Evolutionary conservation across 1,140 invertebrate species (phyloP).

Genomic region (Penaeus chinensis): DNA sequence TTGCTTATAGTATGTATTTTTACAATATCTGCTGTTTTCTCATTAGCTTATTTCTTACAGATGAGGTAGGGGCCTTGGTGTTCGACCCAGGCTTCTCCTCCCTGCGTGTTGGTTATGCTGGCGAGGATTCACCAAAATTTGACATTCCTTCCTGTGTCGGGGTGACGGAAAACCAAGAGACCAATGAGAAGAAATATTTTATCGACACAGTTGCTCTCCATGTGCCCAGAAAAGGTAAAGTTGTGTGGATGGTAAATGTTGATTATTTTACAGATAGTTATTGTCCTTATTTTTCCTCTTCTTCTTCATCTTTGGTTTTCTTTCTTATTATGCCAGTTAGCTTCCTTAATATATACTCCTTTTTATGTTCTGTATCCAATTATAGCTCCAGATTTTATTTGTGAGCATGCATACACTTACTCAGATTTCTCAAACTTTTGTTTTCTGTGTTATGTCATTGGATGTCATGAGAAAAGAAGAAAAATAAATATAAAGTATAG

Average conservation of each 20-base stretch:
- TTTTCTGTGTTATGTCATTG: too few species aligned
- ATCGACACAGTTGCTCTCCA: conserved; percentile 88
- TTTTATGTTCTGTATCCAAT: too few species aligned
- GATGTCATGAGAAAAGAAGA: too few species aligned
- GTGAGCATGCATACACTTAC: too few species aligned
- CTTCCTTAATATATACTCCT: too few species aligned
- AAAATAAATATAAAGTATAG: too few species aligned
- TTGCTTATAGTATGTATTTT: background rate
- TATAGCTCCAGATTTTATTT: too few species aligned
- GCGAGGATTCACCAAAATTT: conserved; percentile 92
- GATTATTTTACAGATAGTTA: background rate
- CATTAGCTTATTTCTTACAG: conserved; percentile 69
- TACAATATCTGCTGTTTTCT: background rate
- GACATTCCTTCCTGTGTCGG: conserved; percentile 89
- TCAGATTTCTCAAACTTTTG: too few species aligned
- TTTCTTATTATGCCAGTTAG: too few species aligned
- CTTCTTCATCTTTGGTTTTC: background rate
- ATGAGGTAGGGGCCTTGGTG: conserved; percentile 97
- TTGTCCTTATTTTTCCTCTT: background rate
- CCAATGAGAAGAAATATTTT: conserved; percentile 75
- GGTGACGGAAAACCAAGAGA: conserved; percentile 76
- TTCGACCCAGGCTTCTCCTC: conserved; percentile 96
- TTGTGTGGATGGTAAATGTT: background rate
- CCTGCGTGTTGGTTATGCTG: conserved; percentile 85
- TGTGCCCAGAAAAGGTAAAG: conserved; percentile 84